Evolutionary conservation across 2,797 vertebrate genomes (phyloP), one percentile per base, ranked within the genome.

Genomic region (Sebastolobus altivelis): DNA sequence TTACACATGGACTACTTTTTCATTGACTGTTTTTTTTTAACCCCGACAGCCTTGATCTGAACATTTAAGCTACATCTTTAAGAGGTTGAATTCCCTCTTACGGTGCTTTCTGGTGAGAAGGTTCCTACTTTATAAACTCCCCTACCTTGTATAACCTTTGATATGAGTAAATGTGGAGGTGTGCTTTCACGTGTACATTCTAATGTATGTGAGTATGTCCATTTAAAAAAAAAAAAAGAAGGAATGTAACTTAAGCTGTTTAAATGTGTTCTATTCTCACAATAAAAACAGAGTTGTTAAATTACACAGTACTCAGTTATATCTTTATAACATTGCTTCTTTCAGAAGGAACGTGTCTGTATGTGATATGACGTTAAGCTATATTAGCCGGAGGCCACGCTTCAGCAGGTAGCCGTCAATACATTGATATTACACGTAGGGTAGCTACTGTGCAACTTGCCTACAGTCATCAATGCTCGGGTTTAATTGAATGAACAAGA

Each of bases 401-500:
- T 13, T 12, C 6, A 54, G 8, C 43, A 66, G 27, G 35, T 52
- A 20, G 2, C 7, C 1, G 33, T 56, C 18, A 31, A 9, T 13
- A 25, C 8, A 56, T 0, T 35, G 2, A 31, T 13, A 7, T 37
- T 22, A 12, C 0, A 33, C 20, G 22, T 3, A 12, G 2, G 2
- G 0, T 0, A n/a, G 43, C 40, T 43, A n/a, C 1, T 13, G 14
- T 11, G 27, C 6, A 14, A 3, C 6, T 31, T 1, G 2, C 0
- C 8, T 8, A 11, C 2, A 9, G n/a, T n/a, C 20, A 62, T 16
- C 20, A 38, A 6, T 6, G 5, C 10, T 25, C 22, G 0, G 3
- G n/a, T 3, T 10, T 65, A 27, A 22, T 0, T 11, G 6, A 29
- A 31, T 33, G 1, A 54, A 16, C 3, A 22, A 14, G 0, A n/a